Evolutionary conservation across 2,113 vertebrate genomes (phyloP).

Genomic region (Gymnarchus niloticus): DNA sequence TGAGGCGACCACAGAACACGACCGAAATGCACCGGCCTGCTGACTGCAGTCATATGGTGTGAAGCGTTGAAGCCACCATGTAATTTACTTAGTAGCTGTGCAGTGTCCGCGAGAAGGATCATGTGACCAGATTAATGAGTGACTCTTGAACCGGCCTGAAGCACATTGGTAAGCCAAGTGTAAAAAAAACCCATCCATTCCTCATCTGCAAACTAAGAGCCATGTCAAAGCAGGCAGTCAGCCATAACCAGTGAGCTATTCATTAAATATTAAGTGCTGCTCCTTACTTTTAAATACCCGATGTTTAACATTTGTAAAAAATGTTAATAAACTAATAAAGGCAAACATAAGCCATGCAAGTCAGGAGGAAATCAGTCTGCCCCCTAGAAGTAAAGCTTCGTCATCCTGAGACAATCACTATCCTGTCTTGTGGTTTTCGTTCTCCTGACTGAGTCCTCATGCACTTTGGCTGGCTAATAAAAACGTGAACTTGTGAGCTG

Average conservation of each 20-base stretch:
- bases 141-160: slow-evolving; percentile 3
- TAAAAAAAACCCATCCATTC: slow-evolving; percentile 1
- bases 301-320: background rate
- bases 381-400: no score
- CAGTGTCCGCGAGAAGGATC: background rate
- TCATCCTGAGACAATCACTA: no score
- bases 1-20: background rate
- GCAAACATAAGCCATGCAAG: background rate
- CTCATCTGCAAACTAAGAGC: background rate
- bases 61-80: background rate
- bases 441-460: background rate
- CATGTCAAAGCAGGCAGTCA: background rate
- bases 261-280: slow-evolving; percentile 20
- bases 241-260: background rate
- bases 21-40: background rate
- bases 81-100: slow-evolving; percentile 8
- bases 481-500: background rate
- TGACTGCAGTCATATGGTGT: background rate
- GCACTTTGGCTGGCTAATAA: background rate
- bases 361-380: no score
- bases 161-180: background rate
- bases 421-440: background rate
- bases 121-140: slow-evolving; percentile 13
- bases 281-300: background rate
- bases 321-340: background rate